Base-by-base conservation (phyloP, 2,797 vertebrate species). In the Acomys russatus region DNA sequence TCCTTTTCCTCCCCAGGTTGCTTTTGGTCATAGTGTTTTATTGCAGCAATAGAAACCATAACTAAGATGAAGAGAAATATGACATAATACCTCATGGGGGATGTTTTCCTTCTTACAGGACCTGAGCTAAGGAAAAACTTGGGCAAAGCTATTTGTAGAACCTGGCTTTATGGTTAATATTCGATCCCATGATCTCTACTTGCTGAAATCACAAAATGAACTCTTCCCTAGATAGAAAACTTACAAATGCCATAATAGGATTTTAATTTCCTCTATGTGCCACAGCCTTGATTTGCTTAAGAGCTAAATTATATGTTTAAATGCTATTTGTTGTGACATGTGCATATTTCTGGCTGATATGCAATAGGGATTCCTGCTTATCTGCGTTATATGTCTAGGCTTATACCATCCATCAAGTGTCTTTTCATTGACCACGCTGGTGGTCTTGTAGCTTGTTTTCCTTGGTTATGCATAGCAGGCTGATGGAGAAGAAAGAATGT, bases 221-320 rank as follows among this genome's bases (percentile, higher is more conserved):
- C 23, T 74, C 10, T 23, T 18, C 9, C 15, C 15, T 35, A 71
- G 6, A 71, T 33, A 35, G 59, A 61, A 66, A 93, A 25, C 3
- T 64, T 25, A 82, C 1, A 56, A 3, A 89, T 78, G 59, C 10
- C 54, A 23, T 23, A 85, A 8, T 18, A 85, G 23, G 20, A 28
- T 84, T 92, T 83, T 83, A 79, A 92, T 83, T 91, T 3, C 5
- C 49, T 74, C 51, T 59, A n/a, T 63, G 17, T 70, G 51, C 92
- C 56, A 38, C 5, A n/a, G 22, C 30, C 23, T 12, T 73, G 35
- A 63, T 56, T 93, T 93, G 79, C 17, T 91, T 76, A 79, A 92
- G 23, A 23, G 11, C 5, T 76, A 14, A 76, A 25, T n/a, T 87
- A 3, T 22, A 23, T 35, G 51, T 89, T 86, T 83, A 64, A 91